phyloP scores from a whole-genome alignment of 37 sponge, comb jelly and placozoan genomes.

The Eunapius fragilis region DNA sequence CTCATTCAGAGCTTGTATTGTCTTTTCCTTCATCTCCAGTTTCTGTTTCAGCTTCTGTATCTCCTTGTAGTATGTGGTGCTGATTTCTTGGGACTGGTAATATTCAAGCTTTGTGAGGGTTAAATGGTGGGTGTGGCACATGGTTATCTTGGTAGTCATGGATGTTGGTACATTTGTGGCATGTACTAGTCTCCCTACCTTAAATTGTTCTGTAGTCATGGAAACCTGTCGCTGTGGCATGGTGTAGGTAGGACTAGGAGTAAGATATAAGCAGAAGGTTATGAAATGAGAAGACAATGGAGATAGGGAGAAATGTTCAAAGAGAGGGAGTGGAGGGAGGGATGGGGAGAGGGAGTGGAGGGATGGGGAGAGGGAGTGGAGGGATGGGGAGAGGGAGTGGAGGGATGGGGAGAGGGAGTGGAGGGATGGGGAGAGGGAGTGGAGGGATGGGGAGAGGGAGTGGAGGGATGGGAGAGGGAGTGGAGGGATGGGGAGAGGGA shows the following conservation, averaged over 20 bases:
- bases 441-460: not conserved
- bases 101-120: not conserved
- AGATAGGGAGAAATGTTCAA: no score
- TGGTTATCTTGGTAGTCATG: no score
- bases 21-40: constrained; percentile 5
- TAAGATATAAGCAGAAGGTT: no score
- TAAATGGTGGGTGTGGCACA: no score
- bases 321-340: not conserved
- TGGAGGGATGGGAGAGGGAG: not conserved
- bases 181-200: no score
- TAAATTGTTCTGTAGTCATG: no score
- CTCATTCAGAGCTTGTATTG: constrained; percentile 6
- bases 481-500: not conserved
- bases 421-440: not conserved
- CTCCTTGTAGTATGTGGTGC: constrained; percentile 21
- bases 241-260: no score
- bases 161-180: no score
- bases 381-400: not conserved
- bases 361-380: not conserved
- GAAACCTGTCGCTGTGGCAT: no score
- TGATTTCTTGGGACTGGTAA: constrained; percentile 6
- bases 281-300: not conserved
- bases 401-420: not conserved
- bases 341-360: not conserved
- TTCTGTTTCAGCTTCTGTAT: constrained; percentile 4